phyloP scores from a whole-genome alignment of 2,113 vertebrate species.

The Nothoprocta perdicaria region DNA sequence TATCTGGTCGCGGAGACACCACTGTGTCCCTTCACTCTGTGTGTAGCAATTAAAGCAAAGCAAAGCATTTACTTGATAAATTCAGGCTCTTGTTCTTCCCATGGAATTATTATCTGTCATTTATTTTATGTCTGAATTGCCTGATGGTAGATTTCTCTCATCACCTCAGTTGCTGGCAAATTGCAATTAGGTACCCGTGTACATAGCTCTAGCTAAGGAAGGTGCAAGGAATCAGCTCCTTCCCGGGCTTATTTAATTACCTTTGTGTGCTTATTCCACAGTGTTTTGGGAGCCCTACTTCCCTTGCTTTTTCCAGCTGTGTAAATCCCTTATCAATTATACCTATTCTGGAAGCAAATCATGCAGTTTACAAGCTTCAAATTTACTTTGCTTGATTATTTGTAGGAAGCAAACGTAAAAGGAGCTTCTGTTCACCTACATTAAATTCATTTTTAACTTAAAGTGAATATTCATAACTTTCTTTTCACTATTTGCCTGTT shows the following conservation, averaged over 20 bases:
- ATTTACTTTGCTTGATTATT: slow-evolving; percentile 49
- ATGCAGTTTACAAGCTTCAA: neutral
- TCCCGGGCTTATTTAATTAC: slow-evolving; percentile 16
- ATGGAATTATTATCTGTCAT: neutral
- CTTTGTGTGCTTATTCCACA: slow-evolving; percentile 16
- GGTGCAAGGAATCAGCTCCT: slow-evolving; percentile 8
- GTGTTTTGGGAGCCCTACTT: slow-evolving; percentile 15
- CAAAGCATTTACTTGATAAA: slow-evolving; percentile 25
- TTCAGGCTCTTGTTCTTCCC: slow-evolving; percentile 39
- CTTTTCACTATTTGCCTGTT: slow-evolving; percentile 24
- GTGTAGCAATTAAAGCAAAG: slow-evolving; percentile 42
- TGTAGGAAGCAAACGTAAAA: slow-evolving; percentile 45
- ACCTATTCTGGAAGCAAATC: slow-evolving; percentile 36
- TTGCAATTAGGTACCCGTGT: slow-evolving; percentile 5
- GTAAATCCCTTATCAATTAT: slow-evolving; percentile 46
- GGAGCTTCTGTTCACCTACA: slow-evolving; percentile 31
- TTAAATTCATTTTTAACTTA: slow-evolving; percentile 47
- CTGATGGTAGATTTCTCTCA: slow-evolving; percentile 35
- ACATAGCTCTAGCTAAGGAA: neutral
- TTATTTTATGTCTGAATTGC: slow-evolving; percentile 45
- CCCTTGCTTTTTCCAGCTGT: slow-evolving; percentile 13
- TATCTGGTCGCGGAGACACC: slow-evolving; percentile 15
- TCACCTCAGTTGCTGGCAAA: slow-evolving; percentile 9
- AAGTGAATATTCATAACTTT: slow-evolving; percentile 62
- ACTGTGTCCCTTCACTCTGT: slow-evolving; percentile 9